These are phyloP conservation scores for Drosophila pegasa DNA, from an alignment of 2,888 invertebrate species.

Conservation along the genomic window DNA sequence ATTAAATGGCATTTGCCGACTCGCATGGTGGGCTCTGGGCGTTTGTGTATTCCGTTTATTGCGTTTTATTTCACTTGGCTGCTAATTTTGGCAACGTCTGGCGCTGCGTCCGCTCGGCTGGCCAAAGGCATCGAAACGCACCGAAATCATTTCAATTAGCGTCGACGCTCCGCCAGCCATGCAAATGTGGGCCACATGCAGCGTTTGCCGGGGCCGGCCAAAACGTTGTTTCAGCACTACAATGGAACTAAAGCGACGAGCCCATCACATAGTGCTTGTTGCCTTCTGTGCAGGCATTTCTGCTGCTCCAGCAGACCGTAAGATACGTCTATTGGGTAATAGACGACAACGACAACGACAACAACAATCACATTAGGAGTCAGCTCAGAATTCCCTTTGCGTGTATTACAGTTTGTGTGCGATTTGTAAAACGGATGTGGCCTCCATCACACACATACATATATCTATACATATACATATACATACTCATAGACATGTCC, in stretches of 20 bases:
- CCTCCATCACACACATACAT: conserved; percentile 13
- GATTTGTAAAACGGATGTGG: conserved; percentile 70
- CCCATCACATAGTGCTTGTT: neutral
- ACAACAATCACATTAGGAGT: conserved; percentile 11
- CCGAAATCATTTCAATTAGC: conserved; percentile 69
- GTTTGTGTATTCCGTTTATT: conserved; percentile 24
- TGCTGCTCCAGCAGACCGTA: conserved; percentile 65
- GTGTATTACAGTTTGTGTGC: conserved; percentile 40
- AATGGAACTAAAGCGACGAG: conserved; percentile 28
- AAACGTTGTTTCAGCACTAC: conserved; percentile 43
- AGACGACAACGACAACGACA: conserved; percentile 25
- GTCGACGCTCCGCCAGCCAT: conserved; percentile 27
- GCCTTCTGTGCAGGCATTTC: conserved; percentile 14
- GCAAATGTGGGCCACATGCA: conserved; percentile 49
- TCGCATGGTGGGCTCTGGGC: conserved; percentile 37
- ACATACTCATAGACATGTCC: conserved; percentile 42
- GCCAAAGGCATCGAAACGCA: conserved; percentile 19
- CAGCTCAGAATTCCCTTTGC: conserved; percentile 40
- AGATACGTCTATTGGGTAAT: conserved; percentile 52
- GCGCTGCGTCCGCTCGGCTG: conserved; percentile 20
- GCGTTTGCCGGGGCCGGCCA: conserved; percentile 9
- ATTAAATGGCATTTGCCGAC: conserved; percentile 56
- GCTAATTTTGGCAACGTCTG: conserved; percentile 38
- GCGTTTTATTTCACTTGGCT: conserved; percentile 39
- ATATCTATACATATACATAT: neutral